Percentiles rank a stretch among this genome's conserved stretches.
Evolutionary conservation across 2,113 vertebrate species (phyloP).

Genomic region (Perccottus glenii): DNA sequence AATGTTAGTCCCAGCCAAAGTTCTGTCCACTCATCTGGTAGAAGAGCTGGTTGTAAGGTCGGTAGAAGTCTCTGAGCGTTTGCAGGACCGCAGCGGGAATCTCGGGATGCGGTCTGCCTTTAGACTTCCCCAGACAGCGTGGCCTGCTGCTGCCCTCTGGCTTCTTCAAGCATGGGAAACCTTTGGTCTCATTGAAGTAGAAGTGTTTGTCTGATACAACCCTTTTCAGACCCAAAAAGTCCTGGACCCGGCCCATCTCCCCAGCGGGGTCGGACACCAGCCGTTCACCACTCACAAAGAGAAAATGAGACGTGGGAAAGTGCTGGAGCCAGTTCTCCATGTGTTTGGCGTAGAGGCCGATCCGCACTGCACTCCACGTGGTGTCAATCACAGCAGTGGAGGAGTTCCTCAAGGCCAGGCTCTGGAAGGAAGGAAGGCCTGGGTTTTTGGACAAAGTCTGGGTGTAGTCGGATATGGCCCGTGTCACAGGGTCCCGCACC

Average conservation of each 20-base stretch:
- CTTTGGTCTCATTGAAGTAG: constrained; percentile 96
- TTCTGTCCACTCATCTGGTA: constrained; percentile 95
- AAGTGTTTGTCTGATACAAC: constrained; percentile 92
- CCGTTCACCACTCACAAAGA: constrained; percentile 92
- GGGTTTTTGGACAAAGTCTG: constrained; percentile 93
- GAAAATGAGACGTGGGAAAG: constrained; percentile 87
- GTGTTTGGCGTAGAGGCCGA: constrained; percentile 93
- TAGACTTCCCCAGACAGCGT: constrained; percentile 92
- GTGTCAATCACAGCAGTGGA: constrained; percentile 87
- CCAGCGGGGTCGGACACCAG: constrained; percentile 89
- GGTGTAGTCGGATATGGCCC: constrained; percentile 92
- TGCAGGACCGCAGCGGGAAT: constrained; percentile 84
- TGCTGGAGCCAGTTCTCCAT: constrained; percentile 91
- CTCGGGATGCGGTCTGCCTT: constrained; percentile 89
- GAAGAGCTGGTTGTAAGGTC: constrained; percentile 91
- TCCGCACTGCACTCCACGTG: constrained; percentile 91
- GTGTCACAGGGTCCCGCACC: constrained; percentile 90
- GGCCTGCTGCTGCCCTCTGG: constrained; percentile 85
- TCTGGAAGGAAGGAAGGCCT: constrained; percentile 87
- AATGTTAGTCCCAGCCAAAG: constrained; percentile 91
- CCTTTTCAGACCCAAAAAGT: constrained; percentile 90
- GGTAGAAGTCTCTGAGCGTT: constrained; percentile 89
- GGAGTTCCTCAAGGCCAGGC: constrained; percentile 87
- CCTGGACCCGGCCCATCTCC: constrained; percentile 91
- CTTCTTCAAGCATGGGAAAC: constrained; percentile 95